Percentiles rank a stretch among this genome's conserved stretches.
Evolutionary conservation across 2,797 vertebrate species (phyloP).

Genomic region (Gymnocypris eckloni): DNA sequence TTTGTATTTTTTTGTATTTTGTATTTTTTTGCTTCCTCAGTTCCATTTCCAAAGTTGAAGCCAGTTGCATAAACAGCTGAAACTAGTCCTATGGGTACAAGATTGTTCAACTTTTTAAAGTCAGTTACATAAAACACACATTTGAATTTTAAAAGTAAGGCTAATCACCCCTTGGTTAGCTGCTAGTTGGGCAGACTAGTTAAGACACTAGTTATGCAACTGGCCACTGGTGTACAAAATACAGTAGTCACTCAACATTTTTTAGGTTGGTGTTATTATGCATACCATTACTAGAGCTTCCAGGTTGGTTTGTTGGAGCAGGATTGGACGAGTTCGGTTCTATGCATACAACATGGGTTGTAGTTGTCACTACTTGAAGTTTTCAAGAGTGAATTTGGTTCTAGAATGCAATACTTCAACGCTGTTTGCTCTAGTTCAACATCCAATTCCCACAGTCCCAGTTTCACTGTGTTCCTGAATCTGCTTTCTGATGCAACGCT

Average conservation of each 20-base stretch:
- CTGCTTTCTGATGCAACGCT: conserved; percentile 32
- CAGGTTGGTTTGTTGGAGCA: not conserved
- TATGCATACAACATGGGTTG: not conserved
- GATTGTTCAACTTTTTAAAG: not conserved
- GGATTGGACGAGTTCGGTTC: not conserved
- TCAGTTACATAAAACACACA: not conserved
- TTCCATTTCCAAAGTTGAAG: not conserved
- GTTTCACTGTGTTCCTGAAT: conserved; percentile 42
- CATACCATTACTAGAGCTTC: not conserved
- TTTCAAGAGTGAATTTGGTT: not conserved
- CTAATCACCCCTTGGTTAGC: not conserved
- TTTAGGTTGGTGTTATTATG: not conserved
- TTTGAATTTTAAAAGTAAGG: not conserved
- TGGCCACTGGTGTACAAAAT: not conserved
- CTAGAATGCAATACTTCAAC: not conserved
- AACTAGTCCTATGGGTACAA: not conserved
- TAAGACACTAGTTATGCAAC: not conserved
- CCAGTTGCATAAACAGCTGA: not conserved
- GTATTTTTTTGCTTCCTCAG: no score
- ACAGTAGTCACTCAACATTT: not conserved
- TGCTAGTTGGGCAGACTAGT: not conserved
- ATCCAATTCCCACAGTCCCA: conserved; percentile 40
- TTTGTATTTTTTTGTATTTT: not conserved
- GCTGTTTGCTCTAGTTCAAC: conserved; percentile 44
- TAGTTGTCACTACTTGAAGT: not conserved